phyloP scores from a whole-genome alignment of 2,113 vertebrate species.

The Sander vitreus region DNA sequence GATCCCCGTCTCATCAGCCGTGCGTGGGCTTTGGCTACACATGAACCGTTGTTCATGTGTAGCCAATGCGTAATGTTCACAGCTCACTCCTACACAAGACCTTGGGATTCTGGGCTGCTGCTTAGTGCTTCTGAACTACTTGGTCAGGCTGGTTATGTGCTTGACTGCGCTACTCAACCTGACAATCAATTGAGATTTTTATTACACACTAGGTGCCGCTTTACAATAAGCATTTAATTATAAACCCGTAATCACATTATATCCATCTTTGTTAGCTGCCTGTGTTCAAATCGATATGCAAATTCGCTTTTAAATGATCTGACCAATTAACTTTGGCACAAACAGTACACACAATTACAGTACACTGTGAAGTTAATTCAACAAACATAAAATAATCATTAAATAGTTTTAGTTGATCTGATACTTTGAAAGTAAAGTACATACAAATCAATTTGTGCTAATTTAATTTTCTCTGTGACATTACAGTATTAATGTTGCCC shows the following conservation, averaged over 20 bases:
- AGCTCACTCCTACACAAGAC: slow-evolving; percentile 75
- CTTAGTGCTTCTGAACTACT: slow-evolving; percentile 45
- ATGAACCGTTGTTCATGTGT: too few species aligned
- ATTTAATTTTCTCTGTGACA: slow-evolving; percentile 37
- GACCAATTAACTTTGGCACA: slow-evolving; percentile 49
- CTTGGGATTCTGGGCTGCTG: slow-evolving; percentile 60
- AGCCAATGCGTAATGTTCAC: too few species aligned
- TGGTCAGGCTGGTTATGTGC: slow-evolving; percentile 42
- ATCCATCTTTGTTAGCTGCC: slow-evolving; percentile 36
- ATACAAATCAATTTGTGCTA: slow-evolving; percentile 40
- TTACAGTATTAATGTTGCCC: slow-evolving; percentile 14
- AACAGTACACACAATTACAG: slow-evolving; percentile 33
- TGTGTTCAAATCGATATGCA: slow-evolving; percentile 48
- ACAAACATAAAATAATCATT: slow-evolving; percentile 53
- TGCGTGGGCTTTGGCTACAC: slow-evolving; percentile 68
- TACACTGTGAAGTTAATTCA: slow-evolving; percentile 31
- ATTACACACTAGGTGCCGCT: slow-evolving; percentile 16
- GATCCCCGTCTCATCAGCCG: slow-evolving; percentile 60
- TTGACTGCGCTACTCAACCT: slow-evolving; percentile 51
- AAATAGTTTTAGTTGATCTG: slow-evolving; percentile 35
- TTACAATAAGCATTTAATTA: slow-evolving; percentile 55
- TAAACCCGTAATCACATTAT: slow-evolving; percentile 31
- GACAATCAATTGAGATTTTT: slow-evolving; percentile 17
- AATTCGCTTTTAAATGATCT: slow-evolving; percentile 54
- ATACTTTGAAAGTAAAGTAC: slow-evolving; percentile 22